A percentile compares a stretch with the other conserved stretches of the same genome.
phyloP scores from a whole-genome alignment of 2,888 invertebrate species.

The Andrena haemorrhoa region DNA sequence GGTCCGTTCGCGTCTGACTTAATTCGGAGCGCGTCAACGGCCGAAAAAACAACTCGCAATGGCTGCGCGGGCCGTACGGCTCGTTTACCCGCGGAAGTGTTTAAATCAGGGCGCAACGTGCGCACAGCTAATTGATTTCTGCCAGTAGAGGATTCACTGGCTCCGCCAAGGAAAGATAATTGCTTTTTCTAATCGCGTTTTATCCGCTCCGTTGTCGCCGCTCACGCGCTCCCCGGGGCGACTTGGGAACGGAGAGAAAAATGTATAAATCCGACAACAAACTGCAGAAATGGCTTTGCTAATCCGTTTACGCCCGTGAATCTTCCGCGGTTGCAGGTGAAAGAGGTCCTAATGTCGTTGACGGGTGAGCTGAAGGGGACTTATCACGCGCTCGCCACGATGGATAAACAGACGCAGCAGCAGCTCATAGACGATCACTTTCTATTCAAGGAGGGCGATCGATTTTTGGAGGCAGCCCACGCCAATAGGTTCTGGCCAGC shows the following conservation, averaged over 20 bases:
- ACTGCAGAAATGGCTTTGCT: constrained; percentile 22
- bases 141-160: not conserved
- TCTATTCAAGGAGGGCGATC: constrained; percentile 89
- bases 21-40: constrained; percentile 10
- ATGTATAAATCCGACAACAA: constrained; percentile 6
- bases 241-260: not conserved
- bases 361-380: constrained; percentile 87
- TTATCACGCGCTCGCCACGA: constrained; percentile 87
- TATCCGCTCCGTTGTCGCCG: constrained; percentile 16
- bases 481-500: constrained; percentile 90
- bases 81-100: constrained; percentile 8
- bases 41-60: not conserved
- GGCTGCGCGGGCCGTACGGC: not conserved
- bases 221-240: not conserved
- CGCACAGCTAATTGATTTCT: constrained; percentile 36
- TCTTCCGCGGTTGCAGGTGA: constrained; percentile 39
- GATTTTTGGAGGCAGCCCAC: constrained; percentile 86
- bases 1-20: not conserved
- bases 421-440: constrained; percentile 88
- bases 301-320: constrained; percentile 38
- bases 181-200: constrained; percentile 40
- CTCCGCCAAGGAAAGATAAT: constrained; percentile 20
- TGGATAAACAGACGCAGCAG: constrained; percentile 87
- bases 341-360: constrained; percentile 82
- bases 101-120: constrained; percentile 25